Conservation (phyloP, 2,888 invertebrate species). For the Drosophila incognita region DNA sequence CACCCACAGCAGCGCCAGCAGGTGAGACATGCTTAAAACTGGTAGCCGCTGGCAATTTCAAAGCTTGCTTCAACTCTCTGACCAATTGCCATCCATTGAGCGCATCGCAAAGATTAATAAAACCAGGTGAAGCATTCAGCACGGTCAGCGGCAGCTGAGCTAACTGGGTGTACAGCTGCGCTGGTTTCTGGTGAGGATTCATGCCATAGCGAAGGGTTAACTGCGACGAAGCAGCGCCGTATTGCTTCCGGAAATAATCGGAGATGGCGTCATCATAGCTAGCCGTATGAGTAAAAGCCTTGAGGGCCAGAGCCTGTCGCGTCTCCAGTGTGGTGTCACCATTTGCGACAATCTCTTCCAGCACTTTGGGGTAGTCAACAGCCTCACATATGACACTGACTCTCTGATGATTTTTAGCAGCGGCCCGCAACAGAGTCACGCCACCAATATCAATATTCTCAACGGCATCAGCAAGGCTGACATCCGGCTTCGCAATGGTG, state of each 20-base stretch:
- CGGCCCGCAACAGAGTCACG: conserved; percentile 96
- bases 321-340: conserved; percentile 90
- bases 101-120: conserved; percentile 98
- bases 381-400: conserved; percentile 98
- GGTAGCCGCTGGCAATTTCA: conserved; percentile 95
- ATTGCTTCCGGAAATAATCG: conserved; percentile 97
- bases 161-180: conserved; percentile 93
- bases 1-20: conserved; percentile 97
- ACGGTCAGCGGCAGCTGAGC: conserved; percentile 93
- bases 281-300: conserved; percentile 98
- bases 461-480: conserved; percentile 94
- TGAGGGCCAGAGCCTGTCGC: conserved; percentile 90
- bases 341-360: conserved; percentile 89
- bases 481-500: conserved; percentile 92
- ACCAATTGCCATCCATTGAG: conserved; percentile 99
- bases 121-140: conserved; percentile 97
- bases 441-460: conserved; percentile 99
- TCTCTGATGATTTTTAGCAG: conserved; percentile 97
- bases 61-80: conserved; percentile 91
- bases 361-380: conserved; percentile 91
- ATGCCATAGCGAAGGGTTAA: conserved; percentile 96
- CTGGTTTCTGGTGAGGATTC: conserved; percentile 99
- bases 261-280: conserved; percentile 97
- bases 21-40: conserved; percentile 99
- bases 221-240: conserved; percentile 91